These are phyloP conservation scores for Urophycis tenuis DNA, from an alignment of 2,797 vertebrate species.

Conservation along the genomic window DNA sequence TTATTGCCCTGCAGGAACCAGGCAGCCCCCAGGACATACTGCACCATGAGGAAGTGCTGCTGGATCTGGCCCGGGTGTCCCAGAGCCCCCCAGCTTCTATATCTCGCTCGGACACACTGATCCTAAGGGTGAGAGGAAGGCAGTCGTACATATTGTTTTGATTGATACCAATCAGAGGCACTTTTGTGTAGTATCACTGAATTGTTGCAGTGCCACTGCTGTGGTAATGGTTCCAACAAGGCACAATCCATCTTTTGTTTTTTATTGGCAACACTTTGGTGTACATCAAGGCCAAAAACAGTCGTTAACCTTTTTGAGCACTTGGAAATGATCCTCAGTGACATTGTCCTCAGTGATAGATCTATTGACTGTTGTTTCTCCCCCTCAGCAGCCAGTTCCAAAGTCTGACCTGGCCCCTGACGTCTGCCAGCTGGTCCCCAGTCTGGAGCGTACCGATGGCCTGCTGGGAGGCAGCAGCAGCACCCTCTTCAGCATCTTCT, in stretches of 20 bases:
- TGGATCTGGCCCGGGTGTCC: constrained; percentile 81
- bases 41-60: constrained; percentile 78
- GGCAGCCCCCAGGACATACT: constrained; percentile 56
- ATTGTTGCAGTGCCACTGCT: background rate
- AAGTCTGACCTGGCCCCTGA: constrained; percentile 49
- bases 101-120: constrained; percentile 76
- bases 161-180: background rate
- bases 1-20: constrained; percentile 79
- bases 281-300: background rate
- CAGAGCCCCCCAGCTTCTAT: constrained; percentile 68
- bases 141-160: background rate
- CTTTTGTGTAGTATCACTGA: background rate
- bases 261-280: background rate
- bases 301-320: background rate
- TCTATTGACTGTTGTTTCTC: background rate
- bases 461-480: constrained; percentile 51
- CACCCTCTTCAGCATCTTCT: constrained; percentile 42
- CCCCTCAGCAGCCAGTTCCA: constrained; percentile 33
- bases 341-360: background rate
- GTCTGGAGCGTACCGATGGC: constrained; percentile 53
- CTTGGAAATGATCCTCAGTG: background rate
- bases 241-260: no score
- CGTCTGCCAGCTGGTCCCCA: constrained; percentile 53
- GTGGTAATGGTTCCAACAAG: no score
- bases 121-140: constrained; percentile 49